These are phyloP conservation scores for Caenorhabditis sp. DNA, from an alignment of 2,888 invertebrate genomes.

Conservation along the genomic window DNA sequence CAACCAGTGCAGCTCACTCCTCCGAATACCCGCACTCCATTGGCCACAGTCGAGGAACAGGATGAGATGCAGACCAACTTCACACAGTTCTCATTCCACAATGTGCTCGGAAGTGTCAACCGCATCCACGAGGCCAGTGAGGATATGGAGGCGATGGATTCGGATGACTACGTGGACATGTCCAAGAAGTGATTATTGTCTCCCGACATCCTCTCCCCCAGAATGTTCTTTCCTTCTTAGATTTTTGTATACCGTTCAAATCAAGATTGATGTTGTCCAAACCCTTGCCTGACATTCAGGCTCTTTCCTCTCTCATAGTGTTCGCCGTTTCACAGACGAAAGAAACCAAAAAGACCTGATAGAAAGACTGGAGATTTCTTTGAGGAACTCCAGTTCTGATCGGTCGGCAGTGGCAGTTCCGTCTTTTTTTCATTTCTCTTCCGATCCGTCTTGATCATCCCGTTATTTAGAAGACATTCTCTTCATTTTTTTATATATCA, in stretches of 20 bases:
- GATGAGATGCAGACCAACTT: conserved; percentile 86
- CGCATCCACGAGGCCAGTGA: conserved; percentile 63
- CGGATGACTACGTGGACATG: conserved; percentile 4
- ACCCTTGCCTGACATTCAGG: neutral
- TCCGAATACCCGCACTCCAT: conserved; percentile 87
- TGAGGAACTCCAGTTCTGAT: too few species aligned
- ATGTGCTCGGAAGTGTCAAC: conserved; percentile 48
- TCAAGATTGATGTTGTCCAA: too few species aligned
- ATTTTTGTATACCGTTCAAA: conserved; percentile 1
- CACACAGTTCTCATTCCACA: conserved; percentile 89
- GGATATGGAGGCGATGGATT: conserved; percentile 25
- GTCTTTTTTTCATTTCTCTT: neutral
- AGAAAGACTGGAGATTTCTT: too few species aligned
- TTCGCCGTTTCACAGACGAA: neutral
- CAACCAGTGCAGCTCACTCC: conserved; percentile 97
- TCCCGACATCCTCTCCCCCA: neutral
- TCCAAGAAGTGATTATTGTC: neutral
- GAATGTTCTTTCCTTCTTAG: neutral
- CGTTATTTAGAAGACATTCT: conserved; percentile 37
- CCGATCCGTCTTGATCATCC: conserved; percentile 20
- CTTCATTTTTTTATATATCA: neutral
- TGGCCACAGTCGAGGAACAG: conserved; percentile 87
- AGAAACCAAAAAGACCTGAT: neutral
- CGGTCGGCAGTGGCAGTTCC: neutral
- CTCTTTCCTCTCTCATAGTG: neutral